Evolutionary conservation across 1,140 invertebrate species (phyloP).

Genomic region (Zaprionus ghesquierei): DNA sequence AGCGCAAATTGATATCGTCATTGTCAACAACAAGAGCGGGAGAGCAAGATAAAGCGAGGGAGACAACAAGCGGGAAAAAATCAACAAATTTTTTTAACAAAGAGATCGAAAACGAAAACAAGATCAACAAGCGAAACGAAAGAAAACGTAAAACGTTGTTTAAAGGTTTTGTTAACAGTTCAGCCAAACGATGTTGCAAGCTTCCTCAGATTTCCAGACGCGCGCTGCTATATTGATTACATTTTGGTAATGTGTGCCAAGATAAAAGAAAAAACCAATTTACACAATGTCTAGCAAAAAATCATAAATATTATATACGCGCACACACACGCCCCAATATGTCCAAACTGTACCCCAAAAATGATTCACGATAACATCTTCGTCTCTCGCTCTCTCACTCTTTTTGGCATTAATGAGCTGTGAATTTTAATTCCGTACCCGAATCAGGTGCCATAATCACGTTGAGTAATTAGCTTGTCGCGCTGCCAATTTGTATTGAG

Average conservation of each 20-base stretch:
- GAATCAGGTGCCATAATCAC: constrained; percentile 42
- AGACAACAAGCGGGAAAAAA: constrained; percentile 1
- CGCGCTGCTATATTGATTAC: constrained; percentile 32
- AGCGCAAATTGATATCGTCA: constrained; percentile 19
- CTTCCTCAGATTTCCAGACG: neutral
- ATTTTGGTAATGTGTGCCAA: constrained; percentile 40
- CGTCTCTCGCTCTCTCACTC: neutral
- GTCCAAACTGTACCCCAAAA: neutral
- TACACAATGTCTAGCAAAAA: constrained; percentile 55
- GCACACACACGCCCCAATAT: too few species aligned
- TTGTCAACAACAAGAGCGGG: constrained; percentile 11
- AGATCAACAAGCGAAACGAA: constrained; percentile 17
- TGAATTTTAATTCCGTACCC: constrained; percentile 20
- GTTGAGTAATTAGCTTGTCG: constrained; percentile 47
- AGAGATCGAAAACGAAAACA: constrained; percentile 5
- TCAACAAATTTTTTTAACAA: neutral
- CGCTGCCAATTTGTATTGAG: constrained; percentile 24
- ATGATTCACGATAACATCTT: constrained; percentile 18
- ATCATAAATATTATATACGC: constrained; percentile 22
- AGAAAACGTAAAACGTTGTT: constrained; percentile 25
- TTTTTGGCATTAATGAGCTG: constrained; percentile 43
- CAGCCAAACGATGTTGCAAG: constrained; percentile 23
- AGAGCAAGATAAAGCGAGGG: neutral
- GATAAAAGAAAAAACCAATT: constrained; percentile 56
- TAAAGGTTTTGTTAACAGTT: constrained; percentile 49